These are phyloP conservation scores for Metellina segmentata DNA, from an alignment of 2,888 invertebrate species.

Conservation along the genomic window DNA sequence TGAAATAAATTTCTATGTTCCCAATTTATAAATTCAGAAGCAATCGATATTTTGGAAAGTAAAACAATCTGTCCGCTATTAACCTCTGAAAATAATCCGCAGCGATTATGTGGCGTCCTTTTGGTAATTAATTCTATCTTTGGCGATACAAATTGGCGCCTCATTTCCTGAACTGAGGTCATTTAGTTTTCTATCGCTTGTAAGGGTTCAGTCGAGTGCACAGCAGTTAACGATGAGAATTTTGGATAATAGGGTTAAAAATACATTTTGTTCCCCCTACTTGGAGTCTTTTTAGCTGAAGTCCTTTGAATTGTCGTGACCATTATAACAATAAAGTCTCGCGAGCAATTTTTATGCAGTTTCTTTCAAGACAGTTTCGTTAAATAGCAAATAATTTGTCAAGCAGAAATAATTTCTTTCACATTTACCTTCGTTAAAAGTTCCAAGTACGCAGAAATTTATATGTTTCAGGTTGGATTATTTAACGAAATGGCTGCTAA, in stretches of 20 bases:
- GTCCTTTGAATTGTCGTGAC: conserved; percentile 48
- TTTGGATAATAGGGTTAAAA: conserved; percentile 70
- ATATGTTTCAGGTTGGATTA: not conserved
- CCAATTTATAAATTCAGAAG: not conserved
- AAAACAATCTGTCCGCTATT: conserved; percentile 57
- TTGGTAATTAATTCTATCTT: conserved; percentile 74
- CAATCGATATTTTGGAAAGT: conserved; percentile 37
- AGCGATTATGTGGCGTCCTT: conserved; percentile 60
- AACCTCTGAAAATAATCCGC: conserved; percentile 57
- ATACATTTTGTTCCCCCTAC: conserved; percentile 51
- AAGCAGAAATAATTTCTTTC: conserved; percentile 55
- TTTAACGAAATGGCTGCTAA: conserved; percentile 10
- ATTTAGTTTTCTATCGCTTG: conserved; percentile 69
- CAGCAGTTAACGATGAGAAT: conserved; percentile 65
- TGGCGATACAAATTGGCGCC: conserved; percentile 73
- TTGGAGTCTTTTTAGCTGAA: conserved; percentile 47
- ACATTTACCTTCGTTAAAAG: conserved; percentile 40
- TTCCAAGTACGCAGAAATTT: conserved; percentile 11
- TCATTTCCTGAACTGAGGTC: conserved; percentile 70
- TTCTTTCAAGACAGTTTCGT: conserved; percentile 48
- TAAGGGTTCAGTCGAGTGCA: conserved; percentile 60
- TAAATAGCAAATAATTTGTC: conserved; percentile 56
- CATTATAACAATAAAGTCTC: conserved; percentile 48
- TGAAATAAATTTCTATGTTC: not conserved
- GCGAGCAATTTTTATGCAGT: conserved; percentile 33